phyloP scores from a whole-genome alignment of 2,797 vertebrate species.

The Cynodonichthys magdalenae region DNA sequence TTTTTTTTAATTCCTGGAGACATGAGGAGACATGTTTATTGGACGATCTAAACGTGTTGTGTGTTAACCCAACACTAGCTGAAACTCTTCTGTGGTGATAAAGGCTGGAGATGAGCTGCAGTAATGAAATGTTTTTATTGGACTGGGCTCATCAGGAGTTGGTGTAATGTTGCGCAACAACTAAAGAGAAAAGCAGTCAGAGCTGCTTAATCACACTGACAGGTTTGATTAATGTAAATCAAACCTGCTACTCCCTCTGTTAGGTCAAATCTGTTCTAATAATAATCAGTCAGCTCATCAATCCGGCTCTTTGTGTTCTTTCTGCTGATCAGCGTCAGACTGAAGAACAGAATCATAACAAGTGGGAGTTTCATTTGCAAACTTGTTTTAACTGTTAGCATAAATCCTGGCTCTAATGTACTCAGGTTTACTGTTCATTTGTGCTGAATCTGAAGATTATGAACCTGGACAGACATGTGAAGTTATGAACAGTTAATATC shows the following conservation, averaged over 20 bases:
- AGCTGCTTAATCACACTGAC: constrained; percentile 30
- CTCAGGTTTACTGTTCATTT: constrained; percentile 33
- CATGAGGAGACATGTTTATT: constrained; percentile 67
- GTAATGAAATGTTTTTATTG: too few species aligned
- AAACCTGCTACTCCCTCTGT: constrained; percentile 41
- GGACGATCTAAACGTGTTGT: constrained; percentile 29
- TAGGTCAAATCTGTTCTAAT: constrained; percentile 62
- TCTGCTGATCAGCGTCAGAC: constrained; percentile 46
- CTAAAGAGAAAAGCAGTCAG: constrained; percentile 1
- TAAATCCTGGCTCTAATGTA: constrained; percentile 30
- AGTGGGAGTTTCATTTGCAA: constrained; percentile 48
- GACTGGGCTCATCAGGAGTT: not conserved
- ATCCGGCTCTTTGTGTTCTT: constrained; percentile 33
- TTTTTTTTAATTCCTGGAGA: constrained; percentile 61
- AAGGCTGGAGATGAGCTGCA: too few species aligned
- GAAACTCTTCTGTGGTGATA: constrained; percentile 18
- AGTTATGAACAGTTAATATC: too few species aligned
- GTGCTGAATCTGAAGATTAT: constrained; percentile 36
- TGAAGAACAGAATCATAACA: constrained; percentile 31
- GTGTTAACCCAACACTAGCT: constrained; percentile 60
- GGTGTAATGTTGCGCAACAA: not conserved
- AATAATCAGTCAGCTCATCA: constrained; percentile 68
- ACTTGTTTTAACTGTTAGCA: constrained; percentile 42
- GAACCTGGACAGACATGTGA: not conserved
- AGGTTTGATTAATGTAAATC: constrained; percentile 57